A percentile compares a stretch with the other conserved stretches of the same genome.
Evolutionary conservation across 1,140 invertebrate species (phyloP).

Genomic region (Lamellibrachia luymesi): DNA sequence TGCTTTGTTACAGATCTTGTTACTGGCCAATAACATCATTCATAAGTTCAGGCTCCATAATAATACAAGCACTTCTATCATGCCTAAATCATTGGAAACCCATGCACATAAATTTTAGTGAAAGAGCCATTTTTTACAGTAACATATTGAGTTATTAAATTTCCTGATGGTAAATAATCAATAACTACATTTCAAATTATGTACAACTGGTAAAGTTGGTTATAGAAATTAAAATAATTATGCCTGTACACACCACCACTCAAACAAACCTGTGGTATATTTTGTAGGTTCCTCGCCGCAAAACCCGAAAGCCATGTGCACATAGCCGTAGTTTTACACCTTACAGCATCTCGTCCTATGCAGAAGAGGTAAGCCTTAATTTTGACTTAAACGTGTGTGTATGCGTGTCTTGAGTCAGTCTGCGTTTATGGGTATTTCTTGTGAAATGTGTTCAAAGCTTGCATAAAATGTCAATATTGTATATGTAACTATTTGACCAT

Average conservation of each 20-base stretch:
- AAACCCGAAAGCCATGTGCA: not conserved
- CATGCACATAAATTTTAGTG: not conserved
- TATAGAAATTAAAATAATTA: not conserved
- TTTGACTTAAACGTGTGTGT: not conserved
- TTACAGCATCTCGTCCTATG: constrained; percentile 3
- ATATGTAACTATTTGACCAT: not conserved
- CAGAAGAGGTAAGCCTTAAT: not conserved
- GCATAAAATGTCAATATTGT: not conserved
- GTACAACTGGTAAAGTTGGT: not conserved
- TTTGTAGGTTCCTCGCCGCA: not conserved
- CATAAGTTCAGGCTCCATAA: no score
- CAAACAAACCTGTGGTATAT: not conserved
- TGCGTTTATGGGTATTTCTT: not conserved
- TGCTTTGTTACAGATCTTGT: no score
- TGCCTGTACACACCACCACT: not conserved
- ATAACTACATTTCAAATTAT: not conserved
- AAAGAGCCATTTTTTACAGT: not conserved
- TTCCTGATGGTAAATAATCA: not conserved
- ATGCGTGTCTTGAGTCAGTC: not conserved
- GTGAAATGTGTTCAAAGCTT: not conserved
- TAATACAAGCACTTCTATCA: no score
- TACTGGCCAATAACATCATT: not conserved
- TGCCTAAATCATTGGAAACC: not conserved
- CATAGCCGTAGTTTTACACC: constrained; percentile 13
- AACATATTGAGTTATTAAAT: not conserved